phyloP scores from a whole-genome alignment of 1,140 invertebrate genomes.

The Heliconius hewitsoni region DNA sequence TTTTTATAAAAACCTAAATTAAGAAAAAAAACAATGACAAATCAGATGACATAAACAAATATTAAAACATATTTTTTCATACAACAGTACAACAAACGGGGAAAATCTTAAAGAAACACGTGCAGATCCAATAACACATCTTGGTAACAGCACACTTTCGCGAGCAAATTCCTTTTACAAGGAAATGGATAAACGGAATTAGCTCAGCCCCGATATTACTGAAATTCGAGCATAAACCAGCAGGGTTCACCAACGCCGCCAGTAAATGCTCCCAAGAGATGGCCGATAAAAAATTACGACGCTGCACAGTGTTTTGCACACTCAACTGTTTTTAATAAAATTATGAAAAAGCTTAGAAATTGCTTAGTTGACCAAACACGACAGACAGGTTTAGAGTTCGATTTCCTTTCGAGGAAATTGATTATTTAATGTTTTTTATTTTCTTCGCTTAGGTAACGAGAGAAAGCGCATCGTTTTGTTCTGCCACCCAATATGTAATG shows the following conservation, averaged over 20 bases:
- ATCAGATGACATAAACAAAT: neutral
- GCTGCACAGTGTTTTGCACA: conserved; percentile 14
- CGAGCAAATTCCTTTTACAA: conserved; percentile 18
- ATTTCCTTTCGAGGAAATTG: no score
- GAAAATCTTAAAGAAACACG: neutral
- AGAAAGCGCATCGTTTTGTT: no score
- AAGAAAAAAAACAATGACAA: neutral
- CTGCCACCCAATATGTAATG: no score
- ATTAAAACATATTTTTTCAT: neutral
- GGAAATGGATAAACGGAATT: conserved; percentile 33
- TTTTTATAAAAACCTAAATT: no score
- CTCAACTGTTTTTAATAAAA: conserved; percentile 17
- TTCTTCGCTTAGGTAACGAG: no score
- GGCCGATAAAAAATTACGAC: conserved; percentile 43
- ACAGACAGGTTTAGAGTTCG: no score
- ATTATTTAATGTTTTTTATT: no score
- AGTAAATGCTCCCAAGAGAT: conserved; percentile 35
- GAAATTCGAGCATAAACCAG: conserved; percentile 34
- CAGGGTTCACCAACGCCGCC: conserved; percentile 26
- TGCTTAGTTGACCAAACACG: neutral
- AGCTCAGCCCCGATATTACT: conserved; percentile 34
- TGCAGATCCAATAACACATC: conserved; percentile 1
- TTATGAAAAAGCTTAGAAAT: neutral
- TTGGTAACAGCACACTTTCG: conserved; percentile 4
- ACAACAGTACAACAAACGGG: neutral